Base-by-base conservation (phyloP, 2,113 vertebrate species). In the Alosa alosa region DNA sequence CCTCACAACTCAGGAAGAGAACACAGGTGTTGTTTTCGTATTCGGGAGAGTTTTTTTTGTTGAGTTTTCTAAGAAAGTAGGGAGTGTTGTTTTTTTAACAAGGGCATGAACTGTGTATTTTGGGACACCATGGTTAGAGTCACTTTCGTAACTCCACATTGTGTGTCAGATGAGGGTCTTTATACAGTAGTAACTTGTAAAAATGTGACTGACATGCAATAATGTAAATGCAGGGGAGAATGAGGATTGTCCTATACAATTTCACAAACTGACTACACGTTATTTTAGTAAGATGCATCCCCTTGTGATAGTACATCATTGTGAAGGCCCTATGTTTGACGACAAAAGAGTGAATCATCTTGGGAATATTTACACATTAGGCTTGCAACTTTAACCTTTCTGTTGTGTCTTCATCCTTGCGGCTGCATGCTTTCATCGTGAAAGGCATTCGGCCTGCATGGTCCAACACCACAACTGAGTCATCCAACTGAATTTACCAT, bases 341-440 rank as follows among this genome's bases (percentile, higher is more conserved):
- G 44, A 25, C 78, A 86, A 81, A 84, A 31, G 84, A 86, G 83
- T 10, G 81, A 83, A 86, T 88, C 78, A 86, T 91, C 86, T 86
- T 81, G 46, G 55, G 84, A 83, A 88, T 81, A 60, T 88, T 88
- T 84, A 45, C 57, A 86, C 85, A 86, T 84, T 83, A 81, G 44
- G 83, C 81, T 52, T 78, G 6, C 11, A 64, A 36, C 36, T 81
- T 87, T 83, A 83, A 78, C 72, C 13, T 41, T 84, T 82, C 52
- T 87, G 88, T 84, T 82, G 84, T 90, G 87, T 90, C 90, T 90
- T 89, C 84, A 87, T 86, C 90, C 83, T 87, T 89, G 89, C 75
- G 90, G 85, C 83, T 89, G 90, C 86, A 89, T 89, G 81, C 86
- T 86, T 81, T 90, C 85, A 88, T 90, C 90, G 89, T 89, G 85